Conservation (phyloP, 2,113 vertebrate species). For the Glareola pratincola region DNA sequence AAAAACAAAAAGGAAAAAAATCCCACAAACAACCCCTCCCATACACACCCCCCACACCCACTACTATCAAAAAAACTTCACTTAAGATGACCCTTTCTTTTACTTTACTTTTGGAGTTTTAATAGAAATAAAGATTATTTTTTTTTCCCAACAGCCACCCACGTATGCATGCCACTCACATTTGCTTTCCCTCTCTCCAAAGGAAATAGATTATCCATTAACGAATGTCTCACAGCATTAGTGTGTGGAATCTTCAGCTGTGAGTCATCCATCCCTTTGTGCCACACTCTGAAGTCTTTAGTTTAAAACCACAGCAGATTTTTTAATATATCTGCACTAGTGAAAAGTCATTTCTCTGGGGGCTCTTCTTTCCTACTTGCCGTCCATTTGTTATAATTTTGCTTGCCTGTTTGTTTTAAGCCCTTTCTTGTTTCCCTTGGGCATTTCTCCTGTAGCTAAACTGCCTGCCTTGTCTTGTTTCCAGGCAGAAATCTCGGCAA, state of each 20-base stretch:
- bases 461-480: constrained; percentile 13
- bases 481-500: constrained; percentile 39
- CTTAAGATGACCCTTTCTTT: not conserved
- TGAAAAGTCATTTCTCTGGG: not conserved
- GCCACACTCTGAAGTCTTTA: not conserved
- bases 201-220: constrained; percentile 54
- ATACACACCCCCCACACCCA: not conserved
- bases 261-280: constrained; percentile 44
- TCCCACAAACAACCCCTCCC: not conserved
- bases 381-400: constrained; percentile 13
- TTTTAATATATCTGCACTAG: not conserved
- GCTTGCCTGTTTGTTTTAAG: constrained; percentile 1
- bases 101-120: not conserved
- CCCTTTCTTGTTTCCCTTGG: not conserved
- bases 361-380: not conserved
- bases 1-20: not conserved
- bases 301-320: constrained; percentile 2
- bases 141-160: not conserved
- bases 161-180: not conserved
- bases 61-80: not conserved
- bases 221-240: constrained; percentile 28
- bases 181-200: constrained; percentile 1
- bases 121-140: not conserved
- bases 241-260: not conserved
- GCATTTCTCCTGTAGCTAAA: not conserved